A percentile compares a stretch with the other conserved stretches of the same genome.
Conservation (phyloP, 2,113 vertebrate genomes). For the Semicossyphus pulcher region DNA sequence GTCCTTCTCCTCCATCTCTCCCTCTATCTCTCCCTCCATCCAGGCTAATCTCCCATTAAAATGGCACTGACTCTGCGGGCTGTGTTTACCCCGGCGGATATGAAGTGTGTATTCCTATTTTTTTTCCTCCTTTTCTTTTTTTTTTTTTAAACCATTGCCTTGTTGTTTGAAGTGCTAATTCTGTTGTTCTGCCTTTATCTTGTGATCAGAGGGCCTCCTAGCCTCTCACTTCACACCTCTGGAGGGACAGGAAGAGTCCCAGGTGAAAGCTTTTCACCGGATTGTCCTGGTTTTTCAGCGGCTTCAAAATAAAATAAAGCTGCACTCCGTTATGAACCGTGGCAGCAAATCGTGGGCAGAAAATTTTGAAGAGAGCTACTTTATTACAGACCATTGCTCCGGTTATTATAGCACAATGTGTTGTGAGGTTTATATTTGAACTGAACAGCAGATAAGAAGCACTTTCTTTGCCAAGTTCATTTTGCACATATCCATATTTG, state of each 20-base stretch:
- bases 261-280: conserved; percentile 51
- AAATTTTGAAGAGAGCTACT: conserved; percentile 10
- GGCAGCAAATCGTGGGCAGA: background rate
- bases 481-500: background rate
- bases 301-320: conserved; percentile 9
- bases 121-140: background rate
- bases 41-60: conserved; percentile 71
- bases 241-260: conserved; percentile 52
- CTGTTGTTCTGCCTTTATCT: conserved; percentile 74
- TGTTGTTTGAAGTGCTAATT: conserved; percentile 78
- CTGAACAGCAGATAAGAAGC: background rate
- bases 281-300: conserved; percentile 45
- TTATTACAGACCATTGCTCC: background rate
- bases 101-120: conserved; percentile 61
- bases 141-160: conserved; percentile 35
- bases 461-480: background rate
- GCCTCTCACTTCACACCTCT: conserved; percentile 67
- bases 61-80: conserved; percentile 52
- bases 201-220: conserved; percentile 65
- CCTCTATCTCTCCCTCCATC: conserved; percentile 29
- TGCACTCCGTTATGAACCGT: background rate
- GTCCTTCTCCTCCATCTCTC: conserved; percentile 42
- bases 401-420: background rate
- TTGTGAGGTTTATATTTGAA: background rate
- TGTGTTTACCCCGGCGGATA: conserved; percentile 65